Conservation (phyloP, 1,140 invertebrate species). For the Cydia strobilella region DNA sequence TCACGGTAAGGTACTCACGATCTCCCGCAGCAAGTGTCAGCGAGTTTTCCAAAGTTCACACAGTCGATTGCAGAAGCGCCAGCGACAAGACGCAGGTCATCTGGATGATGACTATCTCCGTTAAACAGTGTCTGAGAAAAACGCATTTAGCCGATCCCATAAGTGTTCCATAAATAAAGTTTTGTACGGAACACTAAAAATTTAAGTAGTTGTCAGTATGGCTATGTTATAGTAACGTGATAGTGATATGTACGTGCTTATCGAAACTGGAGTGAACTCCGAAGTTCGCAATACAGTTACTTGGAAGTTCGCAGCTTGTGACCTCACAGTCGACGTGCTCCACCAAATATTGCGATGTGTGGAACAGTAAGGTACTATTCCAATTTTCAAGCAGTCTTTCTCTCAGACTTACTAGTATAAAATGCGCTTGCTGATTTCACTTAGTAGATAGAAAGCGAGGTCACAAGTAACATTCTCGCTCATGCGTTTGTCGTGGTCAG, state of each 20-base stretch:
- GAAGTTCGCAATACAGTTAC: slow-evolving; percentile 58
- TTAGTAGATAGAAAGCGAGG: background rate
- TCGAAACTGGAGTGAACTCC: slow-evolving; percentile 48
- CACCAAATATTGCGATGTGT: slow-evolving; percentile 50
- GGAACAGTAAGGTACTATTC: slow-evolving; percentile 30
- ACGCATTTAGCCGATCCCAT: too few relatives aligned
- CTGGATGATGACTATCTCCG: too few relatives aligned
- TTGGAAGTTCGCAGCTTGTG: slow-evolving; percentile 48
- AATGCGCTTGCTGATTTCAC: background rate
- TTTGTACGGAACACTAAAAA: too few relatives aligned
- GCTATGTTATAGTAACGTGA: slow-evolving; percentile 34
- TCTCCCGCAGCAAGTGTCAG: too few relatives aligned
- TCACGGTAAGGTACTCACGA: too few relatives aligned
- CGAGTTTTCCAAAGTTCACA: too few relatives aligned
- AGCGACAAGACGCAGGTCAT: too few relatives aligned
- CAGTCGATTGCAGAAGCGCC: too few relatives aligned
- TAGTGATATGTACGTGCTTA: slow-evolving; percentile 34
- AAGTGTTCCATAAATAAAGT: too few relatives aligned
- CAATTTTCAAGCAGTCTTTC: background rate
- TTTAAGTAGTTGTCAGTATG: slow-evolving; percentile 38
- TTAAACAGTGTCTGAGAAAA: too few relatives aligned
- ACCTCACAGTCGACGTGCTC: slow-evolving; percentile 45
- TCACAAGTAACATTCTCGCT: background rate
- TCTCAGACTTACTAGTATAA: too few relatives aligned
- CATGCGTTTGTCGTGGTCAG: background rate